These are phyloP conservation scores for Actias luna DNA, from an alignment of 2,888 invertebrate species.

Conservation along the genomic window DNA sequence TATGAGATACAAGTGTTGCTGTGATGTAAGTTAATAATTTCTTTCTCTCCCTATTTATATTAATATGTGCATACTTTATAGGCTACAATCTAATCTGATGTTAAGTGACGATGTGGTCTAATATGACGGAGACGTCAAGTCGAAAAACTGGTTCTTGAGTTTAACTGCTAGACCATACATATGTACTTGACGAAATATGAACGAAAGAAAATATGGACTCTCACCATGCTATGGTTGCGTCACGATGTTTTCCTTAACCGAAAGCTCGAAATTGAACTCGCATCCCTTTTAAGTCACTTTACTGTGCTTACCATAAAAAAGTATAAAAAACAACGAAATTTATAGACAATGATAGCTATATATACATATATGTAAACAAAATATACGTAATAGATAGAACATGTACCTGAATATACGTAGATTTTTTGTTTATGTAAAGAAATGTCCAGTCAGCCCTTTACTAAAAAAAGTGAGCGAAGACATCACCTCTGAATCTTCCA, in stretches of 20 bases:
- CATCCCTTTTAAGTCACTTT: no score
- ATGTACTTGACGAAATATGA: no score
- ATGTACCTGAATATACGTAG: not conserved
- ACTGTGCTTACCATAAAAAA: no score
- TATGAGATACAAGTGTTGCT: conserved; percentile 63
- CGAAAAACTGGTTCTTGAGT: not conserved
- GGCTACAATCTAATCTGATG: not conserved
- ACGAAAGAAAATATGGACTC: no score
- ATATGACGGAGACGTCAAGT: not conserved
- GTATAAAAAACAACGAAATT: no score
- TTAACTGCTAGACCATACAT: no score
- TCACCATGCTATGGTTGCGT: not conserved
- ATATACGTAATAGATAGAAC: no score
- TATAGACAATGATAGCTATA: no score
- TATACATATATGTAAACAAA: no score
- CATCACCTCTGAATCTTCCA: conserved; percentile 33
- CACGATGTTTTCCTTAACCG: no score
- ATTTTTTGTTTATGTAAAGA: conserved; percentile 35
- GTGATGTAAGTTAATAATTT: conserved; percentile 42
- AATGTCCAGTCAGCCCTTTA: conserved; percentile 57
- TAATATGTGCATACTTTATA: not conserved
- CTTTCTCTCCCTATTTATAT: not conserved
- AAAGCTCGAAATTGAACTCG: no score
- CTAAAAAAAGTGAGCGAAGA: conserved; percentile 49
- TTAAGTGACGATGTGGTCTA: not conserved